These are phyloP conservation scores for Nebria brevicollis DNA, from an alignment of 2,888 invertebrate species.

Conservation along the genomic window DNA sequence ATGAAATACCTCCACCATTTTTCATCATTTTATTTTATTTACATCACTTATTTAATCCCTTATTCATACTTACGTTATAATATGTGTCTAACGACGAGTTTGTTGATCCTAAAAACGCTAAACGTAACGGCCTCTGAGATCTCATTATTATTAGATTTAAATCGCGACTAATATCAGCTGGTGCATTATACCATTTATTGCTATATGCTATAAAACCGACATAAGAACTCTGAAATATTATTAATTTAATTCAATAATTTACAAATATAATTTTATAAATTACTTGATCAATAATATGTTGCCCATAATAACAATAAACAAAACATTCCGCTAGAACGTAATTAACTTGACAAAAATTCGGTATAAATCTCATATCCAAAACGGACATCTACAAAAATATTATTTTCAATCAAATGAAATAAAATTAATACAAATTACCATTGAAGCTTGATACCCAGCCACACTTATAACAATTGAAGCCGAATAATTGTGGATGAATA, in stretches of 20 bases:
- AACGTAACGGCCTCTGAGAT: conserved; percentile 26
- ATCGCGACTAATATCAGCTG: conserved; percentile 31
- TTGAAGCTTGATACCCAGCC: conserved; percentile 37
- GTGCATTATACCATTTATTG: conserved; percentile 36
- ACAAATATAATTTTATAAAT: no score
- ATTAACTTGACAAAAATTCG: conserved; percentile 32
- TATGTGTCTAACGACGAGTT: conserved; percentile 36
- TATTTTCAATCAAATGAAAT: background rate
- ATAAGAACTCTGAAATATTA: conserved; percentile 24
- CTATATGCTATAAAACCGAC: conserved; percentile 29
- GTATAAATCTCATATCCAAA: conserved; percentile 29
- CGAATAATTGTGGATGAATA: conserved; percentile 37
- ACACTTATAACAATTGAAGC: conserved; percentile 34
- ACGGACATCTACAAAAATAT: conserved; percentile 26
- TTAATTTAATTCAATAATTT: no score
- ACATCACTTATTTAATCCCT: background rate
- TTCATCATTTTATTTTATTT: no score
- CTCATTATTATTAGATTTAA: conserved; percentile 39
- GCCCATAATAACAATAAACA: conserved; percentile 40
- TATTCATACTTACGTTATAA: conserved; percentile 30
- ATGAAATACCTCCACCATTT: no score
- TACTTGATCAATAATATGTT: conserved; percentile 41
- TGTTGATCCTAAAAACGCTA: conserved; percentile 30
- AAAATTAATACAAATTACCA: conserved; percentile 22
- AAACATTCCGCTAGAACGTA: conserved; percentile 39